These are phyloP conservation scores for Stratiomys singularior DNA, from an alignment of 2,888 invertebrate genomes.

Conservation along the genomic window DNA sequence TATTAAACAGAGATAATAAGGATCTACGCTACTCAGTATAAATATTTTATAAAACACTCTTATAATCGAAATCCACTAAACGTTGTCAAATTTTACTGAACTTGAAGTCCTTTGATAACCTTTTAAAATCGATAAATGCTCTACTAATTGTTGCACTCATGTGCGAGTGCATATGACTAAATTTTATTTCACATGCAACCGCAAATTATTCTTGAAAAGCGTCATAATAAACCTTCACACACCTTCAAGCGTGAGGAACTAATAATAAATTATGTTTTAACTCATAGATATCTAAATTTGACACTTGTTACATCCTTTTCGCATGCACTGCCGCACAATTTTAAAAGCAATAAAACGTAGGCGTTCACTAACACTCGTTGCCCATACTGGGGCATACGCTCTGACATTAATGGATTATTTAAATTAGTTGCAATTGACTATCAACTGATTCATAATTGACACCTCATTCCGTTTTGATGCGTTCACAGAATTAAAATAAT, in stretches of 20 bases:
- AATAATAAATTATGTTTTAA: slow-evolving; percentile 21
- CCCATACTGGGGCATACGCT: not conserved
- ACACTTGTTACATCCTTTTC: not conserved
- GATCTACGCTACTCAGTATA: too few species aligned
- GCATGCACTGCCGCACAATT: not conserved
- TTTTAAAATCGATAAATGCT: too few species aligned
- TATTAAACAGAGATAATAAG: too few species aligned
- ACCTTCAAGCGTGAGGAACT: not conserved
- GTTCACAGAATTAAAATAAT: not conserved
- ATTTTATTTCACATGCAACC: too few species aligned
- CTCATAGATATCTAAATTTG: slow-evolving; percentile 20
- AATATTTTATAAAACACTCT: too few species aligned
- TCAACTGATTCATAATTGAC: slow-evolving; percentile 27
- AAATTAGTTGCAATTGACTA: slow-evolving; percentile 19
- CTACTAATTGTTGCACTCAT: too few species aligned
- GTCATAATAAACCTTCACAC: not conserved
- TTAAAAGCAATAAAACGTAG: not conserved
- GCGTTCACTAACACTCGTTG: not conserved
- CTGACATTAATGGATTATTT: not conserved
- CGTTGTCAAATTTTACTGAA: too few species aligned
- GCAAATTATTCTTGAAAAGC: too few species aligned
- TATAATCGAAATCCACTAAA: too few species aligned
- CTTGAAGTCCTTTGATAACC: too few species aligned
- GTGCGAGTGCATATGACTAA: too few species aligned
- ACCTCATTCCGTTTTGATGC: not conserved